Percentiles rank a stretch among this genome's conserved stretches.
Conservation (phyloP, 1,140 invertebrate genomes). For the Lasioglossum baleicum region DNA sequence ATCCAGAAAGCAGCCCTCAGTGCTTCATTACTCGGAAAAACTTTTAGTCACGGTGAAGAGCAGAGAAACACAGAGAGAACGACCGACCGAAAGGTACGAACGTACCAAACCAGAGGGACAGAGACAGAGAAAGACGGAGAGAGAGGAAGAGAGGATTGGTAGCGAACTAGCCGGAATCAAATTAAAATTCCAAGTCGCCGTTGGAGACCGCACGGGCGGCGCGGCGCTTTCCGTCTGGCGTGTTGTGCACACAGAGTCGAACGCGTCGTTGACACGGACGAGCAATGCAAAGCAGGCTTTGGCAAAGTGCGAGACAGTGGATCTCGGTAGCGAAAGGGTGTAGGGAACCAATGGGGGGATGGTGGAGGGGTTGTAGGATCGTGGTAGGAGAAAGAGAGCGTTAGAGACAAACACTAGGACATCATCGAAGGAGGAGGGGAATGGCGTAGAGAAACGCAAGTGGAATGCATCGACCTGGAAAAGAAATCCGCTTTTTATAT, state of each 20-base stretch:
- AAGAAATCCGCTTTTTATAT: constrained; percentile 37
- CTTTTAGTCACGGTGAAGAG: not conserved
- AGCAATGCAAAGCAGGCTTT: not conserved
- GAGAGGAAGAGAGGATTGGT: too few species aligned
- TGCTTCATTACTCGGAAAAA: too few species aligned
- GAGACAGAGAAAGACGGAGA: too few species aligned
- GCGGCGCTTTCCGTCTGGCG: not conserved
- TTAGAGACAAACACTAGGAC: not conserved
- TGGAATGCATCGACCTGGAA: constrained; percentile 38
- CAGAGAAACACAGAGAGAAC: too few species aligned
- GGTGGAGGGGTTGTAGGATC: too few species aligned
- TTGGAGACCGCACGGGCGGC: not conserved
- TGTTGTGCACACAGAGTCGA: constrained; percentile 10
- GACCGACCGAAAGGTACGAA: too few species aligned
- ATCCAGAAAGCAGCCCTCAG: too few species aligned
- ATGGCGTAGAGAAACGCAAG: constrained; percentile 24
- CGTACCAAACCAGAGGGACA: too few species aligned
- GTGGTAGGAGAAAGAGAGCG: not conserved
- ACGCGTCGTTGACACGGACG: constrained; percentile 12
- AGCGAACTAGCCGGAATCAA: not conserved
- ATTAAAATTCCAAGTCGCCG: constrained; percentile 6
- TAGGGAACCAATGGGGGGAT: not conserved
- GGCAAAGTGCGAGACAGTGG: not conserved
- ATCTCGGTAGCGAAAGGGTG: not conserved
- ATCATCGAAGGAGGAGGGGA: not conserved